These are phyloP conservation scores for Pseudotriccus pelzelni DNA, from an alignment of 2,797 vertebrate species.

Conservation along the genomic window DNA sequence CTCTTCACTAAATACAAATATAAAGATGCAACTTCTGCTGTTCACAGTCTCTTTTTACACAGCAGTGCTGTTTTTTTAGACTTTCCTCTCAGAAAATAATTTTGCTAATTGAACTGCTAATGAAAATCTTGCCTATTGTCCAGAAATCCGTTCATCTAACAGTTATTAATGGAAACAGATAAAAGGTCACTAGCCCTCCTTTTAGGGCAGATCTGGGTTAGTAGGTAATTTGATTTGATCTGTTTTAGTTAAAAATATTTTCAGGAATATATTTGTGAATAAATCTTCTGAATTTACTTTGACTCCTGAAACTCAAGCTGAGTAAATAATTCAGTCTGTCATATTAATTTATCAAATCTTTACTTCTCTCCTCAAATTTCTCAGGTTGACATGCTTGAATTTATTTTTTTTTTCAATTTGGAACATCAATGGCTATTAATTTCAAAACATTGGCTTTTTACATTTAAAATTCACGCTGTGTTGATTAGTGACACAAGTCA, in stretches of 20 bases:
- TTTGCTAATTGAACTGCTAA: neutral
- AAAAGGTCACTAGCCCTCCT: neutral
- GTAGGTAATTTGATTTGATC: neutral
- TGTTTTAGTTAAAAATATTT: neutral
- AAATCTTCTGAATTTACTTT: neutral
- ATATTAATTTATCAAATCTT: neutral
- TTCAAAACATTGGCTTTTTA: neutral
- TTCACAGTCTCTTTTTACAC: neutral
- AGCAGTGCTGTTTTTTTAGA: neutral
- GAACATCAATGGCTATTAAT: neutral
- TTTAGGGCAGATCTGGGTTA: neutral
- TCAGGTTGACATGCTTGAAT: neutral
- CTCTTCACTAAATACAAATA: neutral
- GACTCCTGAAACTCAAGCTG: neutral
- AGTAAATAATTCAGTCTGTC: neutral
- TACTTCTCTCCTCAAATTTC: neutral
- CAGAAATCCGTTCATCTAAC: neutral
- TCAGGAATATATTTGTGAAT: neutral
- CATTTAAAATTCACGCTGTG: neutral
- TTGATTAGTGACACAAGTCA: neutral
- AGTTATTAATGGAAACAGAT: neutral
- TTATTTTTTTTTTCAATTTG: neutral
- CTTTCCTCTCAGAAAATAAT: neutral
- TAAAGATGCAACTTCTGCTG: neutral
- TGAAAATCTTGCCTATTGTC: neutral